Conservation (phyloP, 2,888 invertebrate genomes). For the Diplolepis rosae region DNA sequence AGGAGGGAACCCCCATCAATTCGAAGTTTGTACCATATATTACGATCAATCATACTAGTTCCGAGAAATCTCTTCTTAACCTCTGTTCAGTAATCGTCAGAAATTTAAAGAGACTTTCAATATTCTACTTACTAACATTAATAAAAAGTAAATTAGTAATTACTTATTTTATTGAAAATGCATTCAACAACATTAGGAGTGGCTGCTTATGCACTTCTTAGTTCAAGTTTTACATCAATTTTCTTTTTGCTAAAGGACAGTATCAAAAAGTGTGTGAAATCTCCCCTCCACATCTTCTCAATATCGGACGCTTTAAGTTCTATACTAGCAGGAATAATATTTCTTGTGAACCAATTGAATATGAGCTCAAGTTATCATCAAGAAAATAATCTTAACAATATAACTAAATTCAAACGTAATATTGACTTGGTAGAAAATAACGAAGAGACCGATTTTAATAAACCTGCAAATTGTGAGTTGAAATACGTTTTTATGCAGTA, state of each 20-base stretch:
- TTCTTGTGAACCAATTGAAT: slow-evolving; percentile 39
- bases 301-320: slow-evolving; percentile 61
- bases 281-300: slow-evolving; percentile 54
- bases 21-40: neutral
- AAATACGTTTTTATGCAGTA: slow-evolving; percentile 59
- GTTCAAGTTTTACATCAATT: slow-evolving; percentile 58
- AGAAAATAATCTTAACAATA: slow-evolving; percentile 19
- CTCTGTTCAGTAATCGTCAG: neutral
- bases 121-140: slow-evolving; percentile 24
- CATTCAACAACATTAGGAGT: slow-evolving; percentile 49
- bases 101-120: neutral
- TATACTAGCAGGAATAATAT: slow-evolving; percentile 36
- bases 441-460: slow-evolving; percentile 5
- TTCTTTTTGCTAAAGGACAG: slow-evolving; percentile 54
- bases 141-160: neutral
- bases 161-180: slow-evolving; percentile 53
- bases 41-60: neutral
- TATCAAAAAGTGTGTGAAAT: slow-evolving; percentile 46
- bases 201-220: slow-evolving; percentile 56
- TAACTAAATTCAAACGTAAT: slow-evolving; percentile 32
- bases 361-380: neutral
- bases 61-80: neutral
- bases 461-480: slow-evolving; percentile 49
- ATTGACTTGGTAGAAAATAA: slow-evolving; percentile 13
- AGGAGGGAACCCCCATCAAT: slow-evolving; percentile 1